Base-by-base conservation (phyloP, 2,113 vertebrate species). In the Nibea coibor region DNA sequence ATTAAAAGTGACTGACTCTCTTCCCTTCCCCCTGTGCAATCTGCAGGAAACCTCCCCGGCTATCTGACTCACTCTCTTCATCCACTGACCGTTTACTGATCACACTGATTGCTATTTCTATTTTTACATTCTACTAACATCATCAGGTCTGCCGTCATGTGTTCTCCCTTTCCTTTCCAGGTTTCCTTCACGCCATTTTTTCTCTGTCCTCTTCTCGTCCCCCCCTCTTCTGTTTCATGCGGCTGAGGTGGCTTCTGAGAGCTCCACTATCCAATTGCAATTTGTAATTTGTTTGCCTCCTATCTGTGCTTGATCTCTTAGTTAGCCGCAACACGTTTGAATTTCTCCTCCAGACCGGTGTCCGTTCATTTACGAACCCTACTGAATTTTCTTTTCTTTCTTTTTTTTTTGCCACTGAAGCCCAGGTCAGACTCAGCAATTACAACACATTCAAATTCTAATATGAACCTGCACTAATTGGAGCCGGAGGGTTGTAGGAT, bases 11-110 rank as follows among this genome's bases (percentile, higher is more conserved):
- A 89, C 90, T 92, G 91, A 91, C 91, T 78, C 85, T 94, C 86
- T 94, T 92, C 86, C 91, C 83, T 94, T 93, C 90, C 94, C 48
- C 88, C 83, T 94, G 92, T 93, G 88, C 91, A 93, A 92, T 92
- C 91, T 91, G 90, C 91, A 94, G 94, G 92, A 92, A 83, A 85
- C 76, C 68, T 84, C 82, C 67, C 53, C 35, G 87, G 86, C 86
- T 83, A 47, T 90, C 90, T 90, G 88, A 93, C 67, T 89, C 80
- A 71, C 82, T 87, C 72, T 91, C 75, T 91, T 83, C 87, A 82
- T 90, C 83, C 75, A 74, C 82, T 92, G 87, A 92, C 80, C 45
- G 51, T 82, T 92, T 88, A 88, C 75, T 92, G 83, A 89, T 93
- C 83, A 84, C 76, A 89, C 82, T 89, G 72, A 79, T 89, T 83